Percentiles rank a stretch among this genome's conserved stretches.
Evolutionary conservation across 2,888 invertebrate species (phyloP).

Genomic region (Phengaris alcon): DNA sequence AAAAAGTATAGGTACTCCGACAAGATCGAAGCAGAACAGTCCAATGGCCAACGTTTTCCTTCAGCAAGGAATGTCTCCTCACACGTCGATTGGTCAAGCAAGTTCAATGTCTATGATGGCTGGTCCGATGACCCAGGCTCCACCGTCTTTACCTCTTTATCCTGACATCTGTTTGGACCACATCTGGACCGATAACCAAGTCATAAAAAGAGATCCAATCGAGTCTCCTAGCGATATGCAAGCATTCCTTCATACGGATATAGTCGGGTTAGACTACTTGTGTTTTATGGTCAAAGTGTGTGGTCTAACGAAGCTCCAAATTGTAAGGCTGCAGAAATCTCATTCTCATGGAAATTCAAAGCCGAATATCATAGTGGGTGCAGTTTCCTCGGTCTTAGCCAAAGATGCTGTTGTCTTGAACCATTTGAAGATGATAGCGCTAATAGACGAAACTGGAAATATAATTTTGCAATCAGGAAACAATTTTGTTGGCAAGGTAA

Average conservation of each 20-base stretch:
- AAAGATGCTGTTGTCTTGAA: conserved; percentile 91
- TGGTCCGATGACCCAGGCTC: conserved; percentile 68
- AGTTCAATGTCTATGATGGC: conserved; percentile 69
- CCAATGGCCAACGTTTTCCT: conserved; percentile 71
- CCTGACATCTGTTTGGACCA: conserved; percentile 94
- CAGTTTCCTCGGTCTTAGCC: conserved; percentile 85
- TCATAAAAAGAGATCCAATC: conserved; percentile 56
- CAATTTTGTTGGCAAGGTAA: conserved; percentile 86
- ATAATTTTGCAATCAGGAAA: conserved; percentile 91
- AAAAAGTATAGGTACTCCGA: conserved; percentile 55
- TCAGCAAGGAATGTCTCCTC: conserved; percentile 71
- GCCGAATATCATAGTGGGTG: conserved; percentile 86
- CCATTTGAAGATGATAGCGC: conserved; percentile 90
- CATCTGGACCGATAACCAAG: conserved; percentile 89
- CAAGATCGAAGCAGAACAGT: conserved; percentile 63
- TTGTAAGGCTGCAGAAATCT: conserved; percentile 83
- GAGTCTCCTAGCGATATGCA: conserved; percentile 71
- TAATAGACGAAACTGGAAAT: conserved; percentile 88
- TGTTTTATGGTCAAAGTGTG: conserved; percentile 83
- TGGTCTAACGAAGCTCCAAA: conserved; percentile 78
- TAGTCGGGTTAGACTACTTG: conserved; percentile 90
- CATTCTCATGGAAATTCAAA: conserved; percentile 72
- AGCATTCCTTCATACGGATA: conserved; percentile 91
- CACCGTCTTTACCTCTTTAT: conserved; percentile 84
- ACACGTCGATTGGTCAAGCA: conserved; percentile 68